A percentile compares a stretch with the other conserved stretches of the same genome.
phyloP scores from a whole-genome alignment of 2,797 vertebrate genomes.

The Lemur catta region DNA sequence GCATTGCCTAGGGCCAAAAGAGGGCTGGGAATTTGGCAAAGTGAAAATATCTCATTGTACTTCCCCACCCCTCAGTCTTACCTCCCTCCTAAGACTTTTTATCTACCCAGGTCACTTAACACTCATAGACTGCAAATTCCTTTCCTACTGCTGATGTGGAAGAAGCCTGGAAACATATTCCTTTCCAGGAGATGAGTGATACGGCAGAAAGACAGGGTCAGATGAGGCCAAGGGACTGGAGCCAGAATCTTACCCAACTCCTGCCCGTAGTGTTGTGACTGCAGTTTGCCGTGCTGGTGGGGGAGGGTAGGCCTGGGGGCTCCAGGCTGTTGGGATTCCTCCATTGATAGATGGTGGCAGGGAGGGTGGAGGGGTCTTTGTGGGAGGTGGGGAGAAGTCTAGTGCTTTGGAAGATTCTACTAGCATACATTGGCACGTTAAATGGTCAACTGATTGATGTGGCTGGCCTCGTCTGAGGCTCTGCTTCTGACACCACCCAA shows the following conservation, averaged over 20 bases:
- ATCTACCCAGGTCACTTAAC: not conserved
- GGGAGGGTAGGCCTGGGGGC: not conserved
- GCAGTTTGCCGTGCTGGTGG: not conserved
- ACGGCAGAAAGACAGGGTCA: constrained; percentile 27
- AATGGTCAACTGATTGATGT: accelerated
- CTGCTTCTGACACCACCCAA: not conserved
- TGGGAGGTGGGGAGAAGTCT: not conserved
- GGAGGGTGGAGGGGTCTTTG: too few relatives aligned
- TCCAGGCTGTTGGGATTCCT: not conserved
- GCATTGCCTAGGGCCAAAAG: not conserved
- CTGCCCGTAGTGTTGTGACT: not conserved
- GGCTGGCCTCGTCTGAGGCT: not conserved
- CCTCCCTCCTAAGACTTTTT: not conserved
- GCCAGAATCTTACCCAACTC: constrained; percentile 46
- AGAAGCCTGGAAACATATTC: not conserved
- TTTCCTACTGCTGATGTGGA: constrained; percentile 45
- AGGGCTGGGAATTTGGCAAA: constrained; percentile 45
- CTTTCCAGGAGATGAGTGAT: constrained; percentile 55
- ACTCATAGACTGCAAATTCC: constrained; percentile 2
- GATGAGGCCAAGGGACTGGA: constrained; percentile 27
- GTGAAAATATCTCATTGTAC: constrained; percentile 6
- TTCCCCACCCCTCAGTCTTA: not conserved
- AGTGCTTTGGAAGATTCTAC: not conserved
- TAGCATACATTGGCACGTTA: not conserved
- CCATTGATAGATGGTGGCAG: not conserved